Base-by-base conservation (phyloP, 2,113 vertebrate genomes). In the Desmodus rotundus region DNA sequence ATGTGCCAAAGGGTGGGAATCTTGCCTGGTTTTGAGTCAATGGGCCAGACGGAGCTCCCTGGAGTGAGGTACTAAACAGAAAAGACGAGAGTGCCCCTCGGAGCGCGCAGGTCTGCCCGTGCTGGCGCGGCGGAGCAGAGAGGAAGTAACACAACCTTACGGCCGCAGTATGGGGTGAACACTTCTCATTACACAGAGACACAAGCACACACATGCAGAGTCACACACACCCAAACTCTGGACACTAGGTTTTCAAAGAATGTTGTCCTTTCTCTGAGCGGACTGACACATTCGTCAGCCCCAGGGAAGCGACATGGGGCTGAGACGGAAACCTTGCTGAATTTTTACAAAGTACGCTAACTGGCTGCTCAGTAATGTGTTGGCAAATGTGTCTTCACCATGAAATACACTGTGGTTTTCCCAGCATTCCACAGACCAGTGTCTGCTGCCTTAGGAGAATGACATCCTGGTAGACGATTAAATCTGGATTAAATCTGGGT, bases 41-140 rank as follows among this genome's bases (percentile, higher is more conserved):
- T 61, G 20, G 87, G 96, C 81, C 90, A 95, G 93, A 70, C 80
- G 95, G 95, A 84, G 91, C 92, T 97, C 91, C 93, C 94, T 89
- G 97, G 96, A 87, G 98, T 96, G 98, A 98, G 98, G 97, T 97
- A 98, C 98, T 86, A 58, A 83, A 97, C 86, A 84, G 78, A 33
- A 36, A 91, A 94, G 89, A 97, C 82, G 63, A 36, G 61, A 74
- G 87, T 91, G 96, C 94, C 96, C 50, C 36, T 0, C 1, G 86
- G 89, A 96, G 92, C 83, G 56, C 70, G 88, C 87, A 36, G 11
- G 83, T 91, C 95, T 97, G 81, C 56, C 90, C 24, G 5, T 0
- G 41, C 16, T 20, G 87, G 73, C 41, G 41, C 15, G 94, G 87
- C 70, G 9, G 50, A 58, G 20, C 19, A 20, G 82, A 67, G 58